These are phyloP conservation scores for Cephalotes varians DNA, from an alignment of 2,888 invertebrate species.

Conservation along the genomic window DNA sequence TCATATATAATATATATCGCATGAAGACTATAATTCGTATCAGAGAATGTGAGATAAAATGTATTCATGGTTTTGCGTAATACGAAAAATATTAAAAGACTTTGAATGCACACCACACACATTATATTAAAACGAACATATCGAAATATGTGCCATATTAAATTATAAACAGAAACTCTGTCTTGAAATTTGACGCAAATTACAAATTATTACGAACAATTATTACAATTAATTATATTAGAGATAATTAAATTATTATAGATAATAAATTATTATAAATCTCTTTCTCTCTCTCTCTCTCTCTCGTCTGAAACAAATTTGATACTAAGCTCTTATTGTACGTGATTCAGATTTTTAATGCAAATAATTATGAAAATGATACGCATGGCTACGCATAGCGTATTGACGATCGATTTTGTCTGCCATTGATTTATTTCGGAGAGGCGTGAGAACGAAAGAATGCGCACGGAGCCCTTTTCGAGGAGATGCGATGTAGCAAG, in stretches of 20 bases:
- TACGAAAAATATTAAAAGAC: neutral
- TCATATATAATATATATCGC: neutral
- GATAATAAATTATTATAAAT: neutral
- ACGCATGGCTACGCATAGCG: too few species aligned
- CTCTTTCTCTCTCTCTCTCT: too few species aligned
- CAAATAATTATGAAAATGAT: neutral
- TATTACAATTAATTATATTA: neutral
- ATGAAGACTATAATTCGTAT: neutral
- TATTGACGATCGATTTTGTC: neutral
- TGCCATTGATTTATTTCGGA: neutral
- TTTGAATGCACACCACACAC: neutral
- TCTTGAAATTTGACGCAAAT: neutral
- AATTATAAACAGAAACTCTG: neutral
- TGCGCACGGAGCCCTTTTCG: neutral
- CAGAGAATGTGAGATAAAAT: neutral
- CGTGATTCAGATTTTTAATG: neutral
- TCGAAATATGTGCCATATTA: neutral
- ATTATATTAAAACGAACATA: neutral
- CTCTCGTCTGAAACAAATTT: neutral
- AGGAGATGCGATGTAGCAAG: constrained; percentile 4
- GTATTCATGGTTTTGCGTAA: neutral
- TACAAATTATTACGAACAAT: neutral
- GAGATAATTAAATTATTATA: neutral
- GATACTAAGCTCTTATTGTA: neutral
- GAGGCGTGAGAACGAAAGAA: neutral